These are phyloP conservation scores for Momotus momota DNA, from an alignment of 2,797 vertebrate species.

Conservation along the genomic window DNA sequence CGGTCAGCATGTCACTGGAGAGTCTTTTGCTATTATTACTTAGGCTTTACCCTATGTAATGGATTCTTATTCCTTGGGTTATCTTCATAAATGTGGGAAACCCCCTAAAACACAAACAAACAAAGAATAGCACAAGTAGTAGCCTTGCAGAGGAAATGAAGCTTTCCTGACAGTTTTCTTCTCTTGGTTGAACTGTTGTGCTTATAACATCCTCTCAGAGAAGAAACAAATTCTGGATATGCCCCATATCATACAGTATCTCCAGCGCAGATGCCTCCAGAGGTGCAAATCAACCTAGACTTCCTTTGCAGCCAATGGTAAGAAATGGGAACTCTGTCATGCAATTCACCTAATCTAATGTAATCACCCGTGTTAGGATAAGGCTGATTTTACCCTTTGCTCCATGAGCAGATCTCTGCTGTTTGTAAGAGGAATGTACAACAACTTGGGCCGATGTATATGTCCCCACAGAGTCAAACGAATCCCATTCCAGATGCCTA, in stretches of 20 bases:
- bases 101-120: not conserved
- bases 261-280: not conserved
- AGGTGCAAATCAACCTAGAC: not conserved
- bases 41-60: not conserved
- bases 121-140: not conserved
- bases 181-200: not conserved
- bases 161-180: not conserved
- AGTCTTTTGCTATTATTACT: not conserved
- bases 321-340: not conserved
- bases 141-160: not conserved
- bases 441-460: not conserved
- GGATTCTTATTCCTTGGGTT: not conserved
- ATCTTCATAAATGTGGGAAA: not conserved
- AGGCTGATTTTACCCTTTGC: not conserved
- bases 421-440: not conserved
- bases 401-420: not conserved
- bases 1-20: not conserved
- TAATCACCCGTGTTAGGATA: not conserved
- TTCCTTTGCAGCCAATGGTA: not conserved
- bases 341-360: not conserved
- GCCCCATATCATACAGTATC: rapidly evolving
- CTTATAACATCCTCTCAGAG: not conserved
- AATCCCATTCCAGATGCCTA: not conserved
- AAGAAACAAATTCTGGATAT: not conserved
- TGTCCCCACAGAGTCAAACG: not conserved